Percentiles rank a stretch among this genome's conserved stretches.
These are phyloP conservation scores for Solea senegalensis DNA, from an alignment of 2,113 vertebrate species.

Conservation along the genomic window DNA sequence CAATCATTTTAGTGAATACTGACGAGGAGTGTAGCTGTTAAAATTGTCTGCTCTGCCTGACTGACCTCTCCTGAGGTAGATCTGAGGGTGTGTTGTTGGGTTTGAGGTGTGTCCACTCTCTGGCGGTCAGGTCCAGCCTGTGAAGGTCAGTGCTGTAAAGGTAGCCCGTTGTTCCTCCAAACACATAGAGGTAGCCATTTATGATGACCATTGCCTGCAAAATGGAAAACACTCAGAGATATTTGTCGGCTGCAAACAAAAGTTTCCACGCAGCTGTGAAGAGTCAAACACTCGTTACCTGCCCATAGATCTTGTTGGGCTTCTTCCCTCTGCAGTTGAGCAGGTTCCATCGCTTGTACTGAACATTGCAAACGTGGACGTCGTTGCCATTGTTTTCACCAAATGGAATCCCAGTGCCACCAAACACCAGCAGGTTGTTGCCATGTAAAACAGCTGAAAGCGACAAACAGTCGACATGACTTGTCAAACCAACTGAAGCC, in stretches of 20 bases:
- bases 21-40: slow-evolving; percentile 1
- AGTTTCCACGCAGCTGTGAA: background rate
- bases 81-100: slow-evolving; percentile 92
- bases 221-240: background rate
- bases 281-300: slow-evolving; percentile 78
- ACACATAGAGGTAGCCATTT: slow-evolving; percentile 95
- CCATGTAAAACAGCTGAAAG: slow-evolving; percentile 91
- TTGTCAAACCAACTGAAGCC: no score
- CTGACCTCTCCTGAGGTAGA: slow-evolving; percentile 92
- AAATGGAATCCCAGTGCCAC: slow-evolving; percentile 96
- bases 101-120: slow-evolving; percentile 95
- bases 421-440: slow-evolving; percentile 96
- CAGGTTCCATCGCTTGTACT: slow-evolving; percentile 94
- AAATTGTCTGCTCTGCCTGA: background rate
- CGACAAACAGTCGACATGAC: background rate
- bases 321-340: slow-evolving; percentile 95
- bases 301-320: slow-evolving; percentile 96
- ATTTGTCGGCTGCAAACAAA: no score
- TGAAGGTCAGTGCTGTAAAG: slow-evolving; percentile 97
- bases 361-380: slow-evolving; percentile 95
- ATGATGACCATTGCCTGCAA: slow-evolving; percentile 96
- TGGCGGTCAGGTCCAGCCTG: slow-evolving; percentile 92
- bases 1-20: background rate
- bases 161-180: slow-evolving; percentile 98
- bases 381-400: slow-evolving; percentile 98